A percentile compares a stretch with the other conserved stretches of the same genome.
Conservation (phyloP, 2,797 vertebrate species). For the Cyclopterus lumpus region DNA sequence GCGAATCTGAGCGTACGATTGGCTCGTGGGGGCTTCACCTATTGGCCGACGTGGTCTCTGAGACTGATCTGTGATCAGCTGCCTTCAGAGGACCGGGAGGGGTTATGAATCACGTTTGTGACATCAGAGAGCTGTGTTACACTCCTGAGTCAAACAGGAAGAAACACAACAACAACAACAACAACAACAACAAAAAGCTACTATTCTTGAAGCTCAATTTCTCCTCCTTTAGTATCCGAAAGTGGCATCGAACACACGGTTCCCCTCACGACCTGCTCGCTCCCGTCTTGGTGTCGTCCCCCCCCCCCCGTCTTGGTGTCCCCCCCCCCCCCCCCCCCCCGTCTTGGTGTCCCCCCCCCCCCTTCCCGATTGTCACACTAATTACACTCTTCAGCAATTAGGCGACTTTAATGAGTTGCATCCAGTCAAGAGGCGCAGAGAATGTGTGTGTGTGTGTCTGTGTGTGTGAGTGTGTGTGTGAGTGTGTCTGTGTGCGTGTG, state of each 20-base stretch:
- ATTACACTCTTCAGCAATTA: conserved; percentile 73
- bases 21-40: no score
- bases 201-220: conserved; percentile 5
- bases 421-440: conserved; percentile 60
- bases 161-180: not conserved
- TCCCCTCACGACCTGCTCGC: conserved; percentile 22
- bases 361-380: conserved; percentile 63
- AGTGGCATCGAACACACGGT: conserved; percentile 21
- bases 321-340: conserved; percentile 39
- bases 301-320: conserved; percentile 65
- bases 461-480: no score
- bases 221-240: conserved; percentile 5
- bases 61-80: no score
- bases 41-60: no score
- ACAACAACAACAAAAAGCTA: not conserved
- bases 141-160: not conserved
- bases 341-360: conserved; percentile 60
- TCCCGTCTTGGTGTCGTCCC: conserved; percentile 41
- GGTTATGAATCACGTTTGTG: no score
- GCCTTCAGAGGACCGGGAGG: no score
- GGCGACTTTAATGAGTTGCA: conserved; percentile 69
- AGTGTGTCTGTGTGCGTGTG: no score
- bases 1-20: not conserved
- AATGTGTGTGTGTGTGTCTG: conserved; percentile 13
- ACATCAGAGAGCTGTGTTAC: no score